These are phyloP conservation scores for Sciurus carolinensis DNA, from an alignment of 2,797 vertebrate genomes.

Conservation along the genomic window DNA sequence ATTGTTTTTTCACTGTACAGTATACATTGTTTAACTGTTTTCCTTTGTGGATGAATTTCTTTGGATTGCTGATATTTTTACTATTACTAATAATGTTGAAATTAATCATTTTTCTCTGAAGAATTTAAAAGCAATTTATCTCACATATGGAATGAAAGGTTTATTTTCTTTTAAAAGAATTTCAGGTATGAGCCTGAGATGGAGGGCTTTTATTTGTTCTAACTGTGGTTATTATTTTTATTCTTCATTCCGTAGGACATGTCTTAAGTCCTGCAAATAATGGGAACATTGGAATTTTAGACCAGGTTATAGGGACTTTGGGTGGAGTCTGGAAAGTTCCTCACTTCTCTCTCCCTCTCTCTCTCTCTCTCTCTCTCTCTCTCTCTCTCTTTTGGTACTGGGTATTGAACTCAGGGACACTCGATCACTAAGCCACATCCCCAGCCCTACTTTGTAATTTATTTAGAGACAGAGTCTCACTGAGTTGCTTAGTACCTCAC, in stretches of 20 bases:
- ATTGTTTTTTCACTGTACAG: neutral
- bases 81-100: conserved; percentile 13
- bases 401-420: too few species aligned
- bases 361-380: too few species aligned
- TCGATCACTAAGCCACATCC: too few species aligned
- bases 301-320: neutral
- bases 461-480: too few species aligned
- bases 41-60: neutral
- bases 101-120: neutral
- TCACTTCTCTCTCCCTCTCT: too few species aligned
- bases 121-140: conserved; percentile 46
- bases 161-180: neutral
- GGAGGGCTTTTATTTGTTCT: neutral
- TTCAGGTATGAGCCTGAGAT: neutral
- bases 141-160: neutral
- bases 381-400: too few species aligned
- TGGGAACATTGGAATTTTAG: neutral
- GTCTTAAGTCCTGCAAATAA: neutral
- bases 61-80: conserved; percentile 8
- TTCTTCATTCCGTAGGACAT: neutral
- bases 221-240: neutral
- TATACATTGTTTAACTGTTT: neutral
- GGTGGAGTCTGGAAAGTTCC: neutral
- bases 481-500: too few species aligned
- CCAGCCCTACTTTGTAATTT: too few species aligned